Evolutionary conservation across 2,888 invertebrate genomes (phyloP).

Genomic region (Anticlea derivata): DNA sequence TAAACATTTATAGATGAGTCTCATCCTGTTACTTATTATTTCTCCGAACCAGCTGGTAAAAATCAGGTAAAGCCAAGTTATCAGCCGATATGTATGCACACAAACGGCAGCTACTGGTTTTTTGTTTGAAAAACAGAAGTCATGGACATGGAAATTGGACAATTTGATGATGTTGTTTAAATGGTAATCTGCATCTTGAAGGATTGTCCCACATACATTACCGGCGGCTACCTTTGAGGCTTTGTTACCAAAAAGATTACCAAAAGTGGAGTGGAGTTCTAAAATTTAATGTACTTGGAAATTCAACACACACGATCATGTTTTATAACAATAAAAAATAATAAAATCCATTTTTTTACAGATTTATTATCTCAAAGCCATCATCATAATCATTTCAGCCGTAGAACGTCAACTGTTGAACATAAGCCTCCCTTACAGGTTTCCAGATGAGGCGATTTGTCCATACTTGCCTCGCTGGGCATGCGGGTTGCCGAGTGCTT

Average conservation of each 20-base stretch:
- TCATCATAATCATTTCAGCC: no score
- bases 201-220: slow-evolving; percentile 63
- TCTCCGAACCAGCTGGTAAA: slow-evolving; percentile 15
- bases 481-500: no score
- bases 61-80: slow-evolving; percentile 27
- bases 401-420: no score
- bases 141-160: slow-evolving; percentile 47
- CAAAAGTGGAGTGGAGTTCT: slow-evolving; percentile 21
- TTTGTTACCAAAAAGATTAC: slow-evolving; percentile 27
- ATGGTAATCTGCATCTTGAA: slow-evolving; percentile 53
- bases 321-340: no score
- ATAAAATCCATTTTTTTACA: no score
- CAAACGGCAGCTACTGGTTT: slow-evolving; percentile 47
- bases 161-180: slow-evolving; percentile 48
- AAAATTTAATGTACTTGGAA: slow-evolving; percentile 7
- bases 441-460: no score
- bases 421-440: no score
- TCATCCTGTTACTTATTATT: slow-evolving; percentile 22
- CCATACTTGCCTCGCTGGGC: no score
- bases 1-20: not conserved
- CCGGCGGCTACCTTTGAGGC: slow-evolving; percentile 51
- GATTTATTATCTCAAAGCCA: no score
- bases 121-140: slow-evolving; percentile 53
- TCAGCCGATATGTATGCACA: slow-evolving; percentile 49
- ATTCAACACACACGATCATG: slow-evolving; percentile 23